Evolutionary conservation across 2,113 vertebrate species (phyloP).

Genomic region (Cololabis saira): DNA sequence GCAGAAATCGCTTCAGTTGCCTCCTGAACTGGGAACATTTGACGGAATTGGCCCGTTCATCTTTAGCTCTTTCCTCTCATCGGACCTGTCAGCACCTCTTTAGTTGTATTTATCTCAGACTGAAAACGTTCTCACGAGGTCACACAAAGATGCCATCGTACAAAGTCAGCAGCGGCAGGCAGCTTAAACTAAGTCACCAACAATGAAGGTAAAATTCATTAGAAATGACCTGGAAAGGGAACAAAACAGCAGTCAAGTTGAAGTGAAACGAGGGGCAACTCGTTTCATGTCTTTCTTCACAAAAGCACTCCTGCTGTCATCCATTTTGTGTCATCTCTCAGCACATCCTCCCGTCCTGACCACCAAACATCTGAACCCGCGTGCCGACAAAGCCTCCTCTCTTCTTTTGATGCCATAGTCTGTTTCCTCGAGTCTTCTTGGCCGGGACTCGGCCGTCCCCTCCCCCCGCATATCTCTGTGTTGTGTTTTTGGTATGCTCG

Average conservation of each 20-base stretch:
- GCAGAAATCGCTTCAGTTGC: too few relatives aligned
- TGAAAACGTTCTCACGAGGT: conserved; percentile 68
- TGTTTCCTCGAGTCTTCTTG: conserved; percentile 45
- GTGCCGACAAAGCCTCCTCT: not conserved
- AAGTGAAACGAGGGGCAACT: too few relatives aligned
- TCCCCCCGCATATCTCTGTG: conserved; percentile 61
- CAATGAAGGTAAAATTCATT: conserved; percentile 24
- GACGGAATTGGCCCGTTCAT: not conserved
- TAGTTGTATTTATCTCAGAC: conserved; percentile 60
- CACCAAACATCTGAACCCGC: too few relatives aligned
- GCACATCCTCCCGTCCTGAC: too few relatives aligned
- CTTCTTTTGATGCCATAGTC: conserved; percentile 61
- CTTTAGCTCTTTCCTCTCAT: not conserved
- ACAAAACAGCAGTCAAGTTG: conserved; percentile 1
- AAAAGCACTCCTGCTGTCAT: too few relatives aligned
- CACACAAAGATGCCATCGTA: conserved; percentile 52
- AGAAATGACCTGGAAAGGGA: conserved; percentile 20
- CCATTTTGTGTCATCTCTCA: too few relatives aligned
- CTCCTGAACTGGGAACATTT: too few relatives aligned
- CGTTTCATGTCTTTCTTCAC: too few relatives aligned
- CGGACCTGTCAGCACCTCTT: conserved; percentile 45
- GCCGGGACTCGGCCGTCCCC: conserved; percentile 44
- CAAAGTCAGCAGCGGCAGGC: too few relatives aligned
- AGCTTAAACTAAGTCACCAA: conserved; percentile 1
- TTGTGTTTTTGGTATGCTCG: conserved; percentile 73